Conservation (phyloP, 2,113 vertebrate species). For the Herpetotheres cachinnans region DNA sequence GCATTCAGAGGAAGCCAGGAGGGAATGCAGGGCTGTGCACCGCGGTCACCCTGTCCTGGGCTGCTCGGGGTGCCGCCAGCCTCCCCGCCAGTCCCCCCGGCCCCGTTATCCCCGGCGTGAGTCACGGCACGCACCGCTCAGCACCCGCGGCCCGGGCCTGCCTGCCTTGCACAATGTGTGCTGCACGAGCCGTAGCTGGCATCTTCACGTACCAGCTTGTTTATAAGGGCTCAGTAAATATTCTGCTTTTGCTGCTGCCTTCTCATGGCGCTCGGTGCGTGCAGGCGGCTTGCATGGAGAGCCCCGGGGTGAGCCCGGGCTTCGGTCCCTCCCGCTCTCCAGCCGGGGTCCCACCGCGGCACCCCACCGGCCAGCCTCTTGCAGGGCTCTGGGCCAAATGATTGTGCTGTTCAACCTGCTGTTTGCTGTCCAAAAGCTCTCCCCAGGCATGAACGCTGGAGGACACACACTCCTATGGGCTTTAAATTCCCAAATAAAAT, state of each 20-base stretch:
- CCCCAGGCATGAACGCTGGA: neutral
- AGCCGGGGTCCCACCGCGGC: rapidly evolving
- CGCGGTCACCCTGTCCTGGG: rapidly evolving
- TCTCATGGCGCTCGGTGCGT: neutral
- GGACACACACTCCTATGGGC: neutral
- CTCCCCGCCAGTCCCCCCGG: neutral
- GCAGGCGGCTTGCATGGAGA: neutral
- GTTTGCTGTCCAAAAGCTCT: neutral
- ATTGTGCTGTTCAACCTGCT: neutral
- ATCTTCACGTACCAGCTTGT: neutral
- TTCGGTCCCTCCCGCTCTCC: neutral
- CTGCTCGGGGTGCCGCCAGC: neutral
- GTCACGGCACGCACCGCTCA: rapidly evolving
- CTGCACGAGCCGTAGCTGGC: rapidly evolving
- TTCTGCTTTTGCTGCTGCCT: neutral
- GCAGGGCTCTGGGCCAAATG: neutral
- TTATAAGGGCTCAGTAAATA: neutral
- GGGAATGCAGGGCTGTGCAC: neutral
- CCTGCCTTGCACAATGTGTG: rapidly evolving
- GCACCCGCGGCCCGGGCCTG: neutral
- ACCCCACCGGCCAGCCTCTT: neutral
- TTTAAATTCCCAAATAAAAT: neutral
- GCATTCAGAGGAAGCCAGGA: neutral
- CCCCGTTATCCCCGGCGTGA: rapidly evolving
- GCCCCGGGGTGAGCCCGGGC: rapidly evolving